Base-by-base conservation (phyloP, 2,888 invertebrate genomes). In the Azorinus chamasolen region DNA sequence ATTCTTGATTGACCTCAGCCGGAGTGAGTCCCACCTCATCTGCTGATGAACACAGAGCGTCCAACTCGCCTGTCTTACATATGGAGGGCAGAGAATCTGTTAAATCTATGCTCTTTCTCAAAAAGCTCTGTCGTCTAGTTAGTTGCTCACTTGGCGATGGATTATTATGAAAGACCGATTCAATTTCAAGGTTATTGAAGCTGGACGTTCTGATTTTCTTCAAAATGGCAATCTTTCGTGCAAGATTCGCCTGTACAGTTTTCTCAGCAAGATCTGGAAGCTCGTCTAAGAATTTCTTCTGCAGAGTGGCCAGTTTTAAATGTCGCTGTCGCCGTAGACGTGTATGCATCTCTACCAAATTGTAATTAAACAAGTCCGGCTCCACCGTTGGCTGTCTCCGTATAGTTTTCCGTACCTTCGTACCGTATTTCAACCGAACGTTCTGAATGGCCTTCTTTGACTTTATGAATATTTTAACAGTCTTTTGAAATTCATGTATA, bases 101-200 rank as follows among this genome's bases (percentile, higher is more conserved):
- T n/a, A 39, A 24, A 57, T 76, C 80, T 12, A 80, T 27, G 46
- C 76, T 77, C 27, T 55, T 46, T 25, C 80, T 58, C 8, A 80
- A 55, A 14, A 48, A 37, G 6, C 63, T 73, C 25, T 77, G 76
- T 39, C 73, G 69, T 5, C 66, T 45, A n/a, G 50, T 48, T 1
- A 48, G 48, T 20, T 5, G 18, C 2, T 37, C 43, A 14, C 22
- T 57, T 4, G 22, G 16, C 6, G 69, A 63, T 25, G 32, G 51
- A 2, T 57, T 14, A 4, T 48, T 58, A n/a, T 16, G 24, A 27
- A n/a, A 22, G 1, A 54, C 61, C 6, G 3, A 39, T 16, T 43
- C 10, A 20, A 39, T 2, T 2, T 12, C 1, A 2, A 20, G 16
- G 10, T 37, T 39, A 12, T 37, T 6, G 6, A 55, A 10, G 12